Base-by-base conservation (phyloP, 2,797 vertebrate genomes). In the Gymnothorax javanicus region DNA sequence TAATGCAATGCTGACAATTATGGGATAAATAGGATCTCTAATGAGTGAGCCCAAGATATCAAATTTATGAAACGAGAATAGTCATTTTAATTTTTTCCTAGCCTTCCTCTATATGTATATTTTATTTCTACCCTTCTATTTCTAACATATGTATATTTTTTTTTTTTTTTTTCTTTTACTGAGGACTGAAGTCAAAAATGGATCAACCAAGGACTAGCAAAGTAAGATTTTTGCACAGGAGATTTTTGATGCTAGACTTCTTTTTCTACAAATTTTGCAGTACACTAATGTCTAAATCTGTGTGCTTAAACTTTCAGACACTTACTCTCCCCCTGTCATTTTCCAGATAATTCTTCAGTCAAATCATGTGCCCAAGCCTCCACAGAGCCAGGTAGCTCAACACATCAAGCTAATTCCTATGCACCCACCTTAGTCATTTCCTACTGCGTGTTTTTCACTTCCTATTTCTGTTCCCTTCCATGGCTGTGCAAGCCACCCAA, bases 231-330 rank as follows among this genome's bases (percentile, higher is more conserved):
- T 79, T 79, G 50, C 75, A n/a, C 23, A 54, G 43, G 1, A 54
- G 50, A 56, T 43, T 20, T 79, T 56, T 54, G 75, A 79, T 54
- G 75, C 75, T 23, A 43, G 52, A 23, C 43, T 54, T 17, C 20
- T 56, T 27, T 75, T 75, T n/a, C n/a, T n/a, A 79, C 54, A 79
- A 23, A 54, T 50, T 75, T 75, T 75, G 73, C 73, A 5, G 13
- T 43, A 43, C 73, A 50, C 73, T 75, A 75, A 75, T 75, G 17
- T 43, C 73, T 75, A 75, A 75, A 75, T 75, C 73, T 75, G 3
- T 50, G 33, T 17, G 27, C 73, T 75, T 33, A 75, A 27, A 50
- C 73, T 17, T 5, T 27, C 73, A 50, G 73, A 75, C 73, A 75
- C 33, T 15, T 75, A 23, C 58, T 59, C 8, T 71, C 27, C 33